phyloP scores from a whole-genome alignment of 2,888 invertebrate species.

The Macropis europaea region DNA sequence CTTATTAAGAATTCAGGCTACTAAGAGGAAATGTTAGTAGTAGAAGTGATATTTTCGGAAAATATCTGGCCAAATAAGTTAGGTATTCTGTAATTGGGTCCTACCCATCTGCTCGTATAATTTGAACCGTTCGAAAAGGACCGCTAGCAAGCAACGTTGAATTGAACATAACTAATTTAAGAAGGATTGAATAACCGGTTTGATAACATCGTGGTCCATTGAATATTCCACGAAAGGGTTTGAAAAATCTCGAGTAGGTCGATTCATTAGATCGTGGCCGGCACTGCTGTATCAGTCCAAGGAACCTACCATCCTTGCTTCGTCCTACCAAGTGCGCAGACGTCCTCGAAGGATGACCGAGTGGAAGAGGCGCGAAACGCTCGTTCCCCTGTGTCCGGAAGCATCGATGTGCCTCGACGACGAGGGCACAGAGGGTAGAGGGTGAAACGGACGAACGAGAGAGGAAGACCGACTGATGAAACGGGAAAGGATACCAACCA shows the following conservation, averaged over 20 bases:
- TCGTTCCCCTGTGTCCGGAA: slow-evolving; percentile 51
- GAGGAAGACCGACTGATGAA: background rate
- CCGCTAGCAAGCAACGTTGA: too few species aligned
- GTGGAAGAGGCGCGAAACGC: slow-evolving; percentile 54
- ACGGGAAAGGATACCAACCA: slow-evolving; percentile 26
- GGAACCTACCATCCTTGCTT: slow-evolving; percentile 29
- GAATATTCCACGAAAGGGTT: slow-evolving; percentile 50
- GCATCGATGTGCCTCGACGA: slow-evolving; percentile 60
- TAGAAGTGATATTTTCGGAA: too few species aligned
- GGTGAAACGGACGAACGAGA: slow-evolving; percentile 11
- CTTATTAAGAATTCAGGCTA: too few species aligned
- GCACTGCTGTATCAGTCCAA: slow-evolving; percentile 27
- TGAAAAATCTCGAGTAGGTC: slow-evolving; percentile 17
- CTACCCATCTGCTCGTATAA: too few species aligned
- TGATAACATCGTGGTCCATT: too few species aligned
- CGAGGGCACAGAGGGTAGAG: slow-evolving; percentile 22
- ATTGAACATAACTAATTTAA: too few species aligned
- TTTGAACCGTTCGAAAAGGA: too few species aligned
- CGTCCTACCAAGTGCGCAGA: slow-evolving; percentile 55
- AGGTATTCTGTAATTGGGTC: too few species aligned
- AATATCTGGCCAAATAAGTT: too few species aligned
- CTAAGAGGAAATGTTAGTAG: too few species aligned
- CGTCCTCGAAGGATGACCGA: slow-evolving; percentile 50
- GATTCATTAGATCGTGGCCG: slow-evolving; percentile 2
- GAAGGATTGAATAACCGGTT: too few species aligned